phyloP scores from a whole-genome alignment of 2,888 invertebrate genomes.

The Celastrina argiolus region DNA sequence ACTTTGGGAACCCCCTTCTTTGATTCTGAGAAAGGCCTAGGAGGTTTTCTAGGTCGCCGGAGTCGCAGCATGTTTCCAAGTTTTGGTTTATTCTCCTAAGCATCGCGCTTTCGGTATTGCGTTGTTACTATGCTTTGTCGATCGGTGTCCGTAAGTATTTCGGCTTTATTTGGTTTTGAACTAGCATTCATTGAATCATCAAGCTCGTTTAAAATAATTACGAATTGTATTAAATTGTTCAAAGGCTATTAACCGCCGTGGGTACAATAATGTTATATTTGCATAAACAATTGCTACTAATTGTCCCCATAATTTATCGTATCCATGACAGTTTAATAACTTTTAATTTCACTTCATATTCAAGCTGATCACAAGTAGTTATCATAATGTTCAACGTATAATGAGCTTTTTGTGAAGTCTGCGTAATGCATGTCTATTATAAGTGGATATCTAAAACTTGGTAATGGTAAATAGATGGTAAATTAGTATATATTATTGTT shows the following conservation, averaged over 20 bases:
- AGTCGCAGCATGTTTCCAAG: slow-evolving; percentile 75
- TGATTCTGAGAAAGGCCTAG: slow-evolving; percentile 76
- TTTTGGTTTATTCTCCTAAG: slow-evolving; percentile 68
- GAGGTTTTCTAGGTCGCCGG: slow-evolving; percentile 71
- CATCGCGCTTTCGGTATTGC: slow-evolving; percentile 59
- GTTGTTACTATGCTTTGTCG: slow-evolving; percentile 42
- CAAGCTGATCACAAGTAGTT: slow-evolving; percentile 10
- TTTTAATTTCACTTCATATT: background rate
- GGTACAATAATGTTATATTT: background rate
- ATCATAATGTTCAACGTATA: background rate
- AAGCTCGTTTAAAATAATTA: background rate
- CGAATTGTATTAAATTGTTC: background rate
- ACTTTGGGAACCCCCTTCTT: slow-evolving; percentile 59
- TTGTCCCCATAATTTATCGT: too few relatives aligned
- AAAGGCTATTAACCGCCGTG: background rate
- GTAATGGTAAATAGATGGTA: background rate
- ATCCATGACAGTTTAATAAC: background rate
- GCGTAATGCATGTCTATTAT: slow-evolving; percentile 6
- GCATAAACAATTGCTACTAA: too few relatives aligned
- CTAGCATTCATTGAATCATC: slow-evolving; percentile 17
- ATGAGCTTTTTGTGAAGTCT: slow-evolving; percentile 7
- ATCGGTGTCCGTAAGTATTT: slow-evolving; percentile 37
- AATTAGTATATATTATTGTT: background rate
- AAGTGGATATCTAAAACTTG: background rate
- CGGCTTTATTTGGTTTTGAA: slow-evolving; percentile 9